Evolutionary conservation across 2,113 vertebrate genomes (phyloP).

Genomic region (Paramisgurnus dabryanus): DNA sequence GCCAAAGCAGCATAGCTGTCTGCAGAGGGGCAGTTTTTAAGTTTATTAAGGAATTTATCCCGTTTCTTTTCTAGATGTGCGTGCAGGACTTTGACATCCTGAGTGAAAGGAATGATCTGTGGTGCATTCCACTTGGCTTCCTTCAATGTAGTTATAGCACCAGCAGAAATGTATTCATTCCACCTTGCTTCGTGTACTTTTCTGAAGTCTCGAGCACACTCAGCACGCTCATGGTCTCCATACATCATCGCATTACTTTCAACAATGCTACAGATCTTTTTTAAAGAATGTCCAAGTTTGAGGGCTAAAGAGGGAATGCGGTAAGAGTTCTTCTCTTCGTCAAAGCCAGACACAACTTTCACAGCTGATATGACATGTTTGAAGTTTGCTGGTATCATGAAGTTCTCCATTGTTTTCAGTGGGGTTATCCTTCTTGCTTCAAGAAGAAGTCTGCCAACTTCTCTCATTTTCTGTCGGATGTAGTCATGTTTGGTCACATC

Average conservation of each 20-base stretch:
- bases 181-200: conserved; percentile 1
- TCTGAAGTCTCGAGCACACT: conserved; percentile 6
- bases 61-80: conserved; percentile 27
- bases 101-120: conserved; percentile 30
- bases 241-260: conserved; percentile 23
- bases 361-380: conserved; percentile 38
- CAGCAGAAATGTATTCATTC: conserved; percentile 27
- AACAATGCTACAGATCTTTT: conserved; percentile 24
- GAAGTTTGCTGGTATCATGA: conserved; percentile 35
- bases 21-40: conserved; percentile 15
- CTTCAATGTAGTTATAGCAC: conserved; percentile 12
- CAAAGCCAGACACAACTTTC: conserved; percentile 24
- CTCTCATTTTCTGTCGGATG: conserved; percentile 43
- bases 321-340: conserved; percentile 15
- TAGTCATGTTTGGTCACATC: conserved; percentile 35
- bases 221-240: background rate
- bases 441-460: conserved; percentile 27
- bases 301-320: conserved; percentile 39
- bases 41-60: conserved; percentile 5
- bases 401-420: conserved; percentile 21
- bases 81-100: conserved; percentile 29
- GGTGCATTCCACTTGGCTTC: conserved; percentile 39
- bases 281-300: conserved; percentile 33
- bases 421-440: conserved; percentile 13
- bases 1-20: conserved; percentile 39